Evolutionary conservation across 2,113 vertebrate species (phyloP).

Genomic region (Sebastes schlegelii): DNA sequence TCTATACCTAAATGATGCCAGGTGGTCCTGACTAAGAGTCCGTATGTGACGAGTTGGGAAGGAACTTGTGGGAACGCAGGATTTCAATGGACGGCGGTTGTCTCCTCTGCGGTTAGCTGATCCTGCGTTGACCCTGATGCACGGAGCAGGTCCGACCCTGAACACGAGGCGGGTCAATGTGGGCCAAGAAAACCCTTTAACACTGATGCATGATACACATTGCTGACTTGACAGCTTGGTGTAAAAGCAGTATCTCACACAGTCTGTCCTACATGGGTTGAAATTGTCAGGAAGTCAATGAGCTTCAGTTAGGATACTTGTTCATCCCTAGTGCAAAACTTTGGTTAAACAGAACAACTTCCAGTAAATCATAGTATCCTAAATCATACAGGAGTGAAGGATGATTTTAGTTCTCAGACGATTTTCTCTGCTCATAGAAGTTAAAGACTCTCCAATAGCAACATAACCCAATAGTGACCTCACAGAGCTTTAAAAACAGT

Average conservation of each 20-base stretch:
- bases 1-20: too few species aligned
- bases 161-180: neutral
- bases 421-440: neutral
- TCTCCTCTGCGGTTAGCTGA: neutral
- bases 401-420: neutral
- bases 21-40: too few species aligned
- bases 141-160: too few species aligned
- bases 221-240: neutral
- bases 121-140: neutral
- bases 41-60: neutral
- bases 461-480: neutral
- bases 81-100: neutral
- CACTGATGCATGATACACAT: too few species aligned
- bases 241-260: neutral
- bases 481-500: neutral
- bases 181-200: neutral
- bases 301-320: neutral
- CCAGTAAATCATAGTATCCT: neutral
- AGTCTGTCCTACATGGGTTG: neutral
- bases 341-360: neutral
- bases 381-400: neutral
- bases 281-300: neutral
- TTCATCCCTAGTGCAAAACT: neutral
- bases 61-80: neutral
- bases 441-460: neutral